Percentiles rank a stretch among this genome's conserved stretches.
Conservation (phyloP, 2,888 invertebrate species). For the Anthophora plumipes region DNA sequence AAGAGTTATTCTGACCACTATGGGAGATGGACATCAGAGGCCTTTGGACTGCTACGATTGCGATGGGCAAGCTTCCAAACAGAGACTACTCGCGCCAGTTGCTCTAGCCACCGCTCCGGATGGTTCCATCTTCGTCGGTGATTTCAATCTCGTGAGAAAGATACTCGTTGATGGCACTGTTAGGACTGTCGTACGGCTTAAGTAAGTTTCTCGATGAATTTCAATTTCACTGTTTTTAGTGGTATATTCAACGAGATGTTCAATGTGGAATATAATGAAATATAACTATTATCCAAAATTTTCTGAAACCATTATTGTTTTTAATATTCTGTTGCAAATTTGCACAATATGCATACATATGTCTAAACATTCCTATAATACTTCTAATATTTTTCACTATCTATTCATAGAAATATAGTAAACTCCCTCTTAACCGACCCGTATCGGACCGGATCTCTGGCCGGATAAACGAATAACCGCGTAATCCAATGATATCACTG, state of each 20-base stretch:
- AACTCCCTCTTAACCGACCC: no score
- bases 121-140: slow-evolving; percentile 97
- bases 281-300: no score
- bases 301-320: no score
- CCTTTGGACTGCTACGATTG: slow-evolving; percentile 94
- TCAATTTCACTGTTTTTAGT: neutral
- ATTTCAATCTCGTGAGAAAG: slow-evolving; percentile 96
- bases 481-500: no score
- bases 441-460: no score
- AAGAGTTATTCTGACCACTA: slow-evolving; percentile 94
- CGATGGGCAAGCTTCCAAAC: slow-evolving; percentile 91
- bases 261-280: no score
- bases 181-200: slow-evolving; percentile 91
- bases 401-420: neutral
- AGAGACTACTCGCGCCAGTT: slow-evolving; percentile 95
- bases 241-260: no score
- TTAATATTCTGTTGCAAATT: no score
- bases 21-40: slow-evolving; percentile 96
- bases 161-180: slow-evolving; percentile 94
- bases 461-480: no score
- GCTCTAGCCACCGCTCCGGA: slow-evolving; percentile 96
- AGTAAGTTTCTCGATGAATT: slow-evolving; percentile 87
- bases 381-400: neutral
- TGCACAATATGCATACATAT: no score
- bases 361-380: no score